Conservation (phyloP, 2,888 invertebrate genomes). For the Microlaimidae sp. region DNA sequence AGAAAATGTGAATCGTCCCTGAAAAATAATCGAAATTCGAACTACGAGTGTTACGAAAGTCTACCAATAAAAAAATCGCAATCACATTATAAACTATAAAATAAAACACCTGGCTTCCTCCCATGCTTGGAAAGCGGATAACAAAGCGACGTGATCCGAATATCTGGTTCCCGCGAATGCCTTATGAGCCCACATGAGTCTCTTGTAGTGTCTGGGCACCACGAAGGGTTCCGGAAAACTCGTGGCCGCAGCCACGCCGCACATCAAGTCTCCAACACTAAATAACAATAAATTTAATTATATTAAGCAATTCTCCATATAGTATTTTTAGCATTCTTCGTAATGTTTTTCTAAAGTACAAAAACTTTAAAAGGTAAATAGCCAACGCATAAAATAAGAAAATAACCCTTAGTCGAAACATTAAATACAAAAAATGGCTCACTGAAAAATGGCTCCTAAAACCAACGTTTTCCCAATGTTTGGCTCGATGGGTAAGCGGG, state of each 20-base stretch:
- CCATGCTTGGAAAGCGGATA: conserved; percentile 66
- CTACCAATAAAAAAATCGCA: conserved; percentile 11
- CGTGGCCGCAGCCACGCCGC: conserved; percentile 81
- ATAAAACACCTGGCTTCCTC: conserved; percentile 41
- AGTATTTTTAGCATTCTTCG: no score
- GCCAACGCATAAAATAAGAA: neutral
- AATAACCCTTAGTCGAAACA: no score
- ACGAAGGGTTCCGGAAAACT: conserved; percentile 87
- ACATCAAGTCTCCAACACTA: conserved; percentile 69
- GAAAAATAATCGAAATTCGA: no score
- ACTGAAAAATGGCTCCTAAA: conserved; percentile 63
- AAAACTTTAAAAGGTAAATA: no score
- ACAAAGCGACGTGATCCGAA: conserved; percentile 86
- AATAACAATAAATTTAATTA: conserved; percentile 8
- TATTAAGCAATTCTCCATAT: no score
- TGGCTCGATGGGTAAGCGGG: conserved; percentile 85
- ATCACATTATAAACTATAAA: no score
- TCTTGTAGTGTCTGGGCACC: conserved; percentile 44
- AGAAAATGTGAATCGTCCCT: no score
- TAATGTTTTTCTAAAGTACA: neutral
- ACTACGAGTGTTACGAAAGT: no score
- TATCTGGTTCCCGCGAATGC: conserved; percentile 65
- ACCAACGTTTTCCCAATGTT: conserved; percentile 92
- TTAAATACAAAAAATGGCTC: conserved; percentile 21
- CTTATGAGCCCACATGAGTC: conserved; percentile 65